Conservation (phyloP, 2,113 vertebrate genomes). For the Coracopsis vasa region DNA sequence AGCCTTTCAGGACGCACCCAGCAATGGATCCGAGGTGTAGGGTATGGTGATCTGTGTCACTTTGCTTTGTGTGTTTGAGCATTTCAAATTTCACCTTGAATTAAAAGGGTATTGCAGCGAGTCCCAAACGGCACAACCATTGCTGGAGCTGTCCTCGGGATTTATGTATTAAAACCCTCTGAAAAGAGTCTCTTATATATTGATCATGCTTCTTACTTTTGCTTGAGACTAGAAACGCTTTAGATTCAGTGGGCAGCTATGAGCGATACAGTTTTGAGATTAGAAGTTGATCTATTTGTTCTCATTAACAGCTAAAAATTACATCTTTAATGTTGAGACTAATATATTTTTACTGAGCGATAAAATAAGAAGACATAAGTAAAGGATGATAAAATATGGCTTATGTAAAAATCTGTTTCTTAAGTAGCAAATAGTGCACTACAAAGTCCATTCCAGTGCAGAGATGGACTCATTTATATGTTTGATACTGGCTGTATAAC, state of each 20-base stretch:
- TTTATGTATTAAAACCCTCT: rapidly evolving
- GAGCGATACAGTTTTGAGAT: background rate
- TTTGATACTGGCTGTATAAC: background rate
- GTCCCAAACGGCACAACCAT: background rate
- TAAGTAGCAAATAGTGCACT: background rate
- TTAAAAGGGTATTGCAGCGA: background rate
- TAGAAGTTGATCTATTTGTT: background rate
- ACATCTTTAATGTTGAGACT: background rate
- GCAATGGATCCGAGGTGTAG: background rate
- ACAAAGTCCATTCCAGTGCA: background rate
- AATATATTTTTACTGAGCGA: background rate
- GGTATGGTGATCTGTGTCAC: rapidly evolving
- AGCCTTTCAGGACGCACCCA: background rate
- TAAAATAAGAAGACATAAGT: background rate
- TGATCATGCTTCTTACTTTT: background rate
- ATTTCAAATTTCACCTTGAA: conserved; percentile 17
- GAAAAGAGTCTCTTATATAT: background rate
- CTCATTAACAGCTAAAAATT: background rate
- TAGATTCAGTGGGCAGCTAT: background rate
- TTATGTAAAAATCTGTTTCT: background rate
- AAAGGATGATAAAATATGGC: background rate
- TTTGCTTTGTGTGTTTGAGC: background rate
- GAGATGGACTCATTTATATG: background rate
- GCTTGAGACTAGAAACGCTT: background rate
- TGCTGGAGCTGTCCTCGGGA: background rate